Evolutionary conservation across 2,797 vertebrate genomes (phyloP).

Genomic region (Notolabrus celidotus): DNA sequence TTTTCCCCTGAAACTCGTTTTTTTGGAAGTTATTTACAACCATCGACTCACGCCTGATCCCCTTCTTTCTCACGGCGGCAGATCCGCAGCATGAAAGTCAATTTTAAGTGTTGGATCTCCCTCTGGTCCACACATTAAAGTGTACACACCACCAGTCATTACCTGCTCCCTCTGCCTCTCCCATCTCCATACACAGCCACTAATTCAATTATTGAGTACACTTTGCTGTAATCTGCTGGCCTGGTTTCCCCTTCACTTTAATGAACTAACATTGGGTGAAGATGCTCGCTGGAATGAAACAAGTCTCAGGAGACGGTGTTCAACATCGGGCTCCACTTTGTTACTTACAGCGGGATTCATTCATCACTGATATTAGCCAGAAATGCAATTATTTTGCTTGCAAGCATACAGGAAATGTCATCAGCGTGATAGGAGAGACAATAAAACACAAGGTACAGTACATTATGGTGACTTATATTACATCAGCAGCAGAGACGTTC

Average conservation of each 20-base stretch:
- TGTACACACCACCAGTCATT: constrained; percentile 15
- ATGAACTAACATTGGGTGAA: constrained; percentile 33
- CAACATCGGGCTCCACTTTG: constrained; percentile 12
- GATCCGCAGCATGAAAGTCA: neutral
- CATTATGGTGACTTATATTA: constrained; percentile 4
- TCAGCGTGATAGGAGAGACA: constrained; percentile 12
- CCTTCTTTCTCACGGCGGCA: neutral
- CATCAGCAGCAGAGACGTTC: neutral
- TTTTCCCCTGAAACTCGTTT: neutral
- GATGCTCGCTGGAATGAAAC: constrained; percentile 9
- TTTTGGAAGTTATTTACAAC: neutral
- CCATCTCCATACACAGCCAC: constrained; percentile 32
- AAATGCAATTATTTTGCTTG: constrained; percentile 41
- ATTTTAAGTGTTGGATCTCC: neutral
- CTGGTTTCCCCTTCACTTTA: constrained; percentile 39
- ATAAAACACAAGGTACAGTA: constrained; percentile 15
- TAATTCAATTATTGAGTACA: constrained; percentile 60
- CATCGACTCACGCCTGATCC: neutral
- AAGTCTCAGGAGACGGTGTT: neutral
- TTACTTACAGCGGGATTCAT: constrained; percentile 18
- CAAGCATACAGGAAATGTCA: constrained; percentile 35
- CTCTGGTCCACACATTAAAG: neutral
- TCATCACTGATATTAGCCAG: constrained; percentile 28
- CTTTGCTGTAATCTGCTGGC: constrained; percentile 50
- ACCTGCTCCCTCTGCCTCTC: constrained; percentile 8